phyloP scores from a whole-genome alignment of 2,888 invertebrate genomes.

The Orthosia cruda region DNA sequence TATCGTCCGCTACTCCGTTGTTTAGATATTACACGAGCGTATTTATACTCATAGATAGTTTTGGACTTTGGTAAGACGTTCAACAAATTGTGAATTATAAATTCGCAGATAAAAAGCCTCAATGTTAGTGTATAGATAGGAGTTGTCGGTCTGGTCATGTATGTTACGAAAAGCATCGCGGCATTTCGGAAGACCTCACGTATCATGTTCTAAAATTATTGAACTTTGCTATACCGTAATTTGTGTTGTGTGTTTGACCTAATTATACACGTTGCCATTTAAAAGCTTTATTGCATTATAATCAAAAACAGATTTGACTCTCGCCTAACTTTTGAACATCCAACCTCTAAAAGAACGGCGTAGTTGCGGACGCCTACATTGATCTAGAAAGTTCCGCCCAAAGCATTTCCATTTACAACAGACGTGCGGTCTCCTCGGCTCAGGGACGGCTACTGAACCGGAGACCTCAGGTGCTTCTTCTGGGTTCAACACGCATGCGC shows the following conservation, averaged over 20 bases:
- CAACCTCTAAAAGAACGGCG: conserved; percentile 27
- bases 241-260: conserved; percentile 13
- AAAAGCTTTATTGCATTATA: conserved; percentile 13
- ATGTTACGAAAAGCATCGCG: conserved; percentile 1
- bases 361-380: conserved; percentile 38
- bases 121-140: neutral
- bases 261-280: conserved; percentile 8
- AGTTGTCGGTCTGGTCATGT: neutral
- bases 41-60: conserved; percentile 10
- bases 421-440: conserved; percentile 60
- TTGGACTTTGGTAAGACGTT: neutral
- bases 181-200: neutral
- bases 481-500: conserved; percentile 84
- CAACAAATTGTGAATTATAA: neutral
- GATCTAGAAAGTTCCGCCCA: conserved; percentile 65
- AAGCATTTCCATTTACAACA: conserved; percentile 30
- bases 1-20: conserved; percentile 35
- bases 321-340: neutral
- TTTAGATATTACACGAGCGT: conserved; percentile 38
- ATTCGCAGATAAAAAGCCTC: neutral
- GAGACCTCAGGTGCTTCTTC: conserved; percentile 77
- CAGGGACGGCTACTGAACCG: conserved; percentile 74
- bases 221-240: conserved; percentile 30
- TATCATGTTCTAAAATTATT: conserved; percentile 30
- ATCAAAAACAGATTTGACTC: neutral